Conservation (phyloP, 2,888 invertebrate species). For the Trisateles emortualis region DNA sequence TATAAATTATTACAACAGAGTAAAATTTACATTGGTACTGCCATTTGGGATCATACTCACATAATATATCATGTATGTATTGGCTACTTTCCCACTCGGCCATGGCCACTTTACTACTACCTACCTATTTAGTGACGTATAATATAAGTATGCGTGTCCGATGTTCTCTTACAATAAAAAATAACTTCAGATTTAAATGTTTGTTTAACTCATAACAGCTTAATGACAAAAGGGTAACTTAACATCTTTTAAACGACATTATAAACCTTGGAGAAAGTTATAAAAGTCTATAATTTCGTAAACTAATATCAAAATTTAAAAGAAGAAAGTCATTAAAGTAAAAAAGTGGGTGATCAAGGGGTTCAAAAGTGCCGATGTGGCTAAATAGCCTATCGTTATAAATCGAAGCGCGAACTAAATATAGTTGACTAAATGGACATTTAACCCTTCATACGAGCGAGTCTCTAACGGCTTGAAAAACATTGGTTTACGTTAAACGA, state of each 20-base stretch:
- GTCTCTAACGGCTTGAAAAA: slow-evolving; percentile 30
- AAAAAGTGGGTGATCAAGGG: slow-evolving; percentile 34
- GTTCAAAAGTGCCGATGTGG: slow-evolving; percentile 57
- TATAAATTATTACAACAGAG: too few species aligned
- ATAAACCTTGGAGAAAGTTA: slow-evolving; percentile 27
- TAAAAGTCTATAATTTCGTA: slow-evolving; percentile 37
- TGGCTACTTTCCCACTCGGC: too few species aligned
- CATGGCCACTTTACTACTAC: too few species aligned
- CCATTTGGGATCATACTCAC: too few species aligned
- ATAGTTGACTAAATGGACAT: slow-evolving; percentile 66
- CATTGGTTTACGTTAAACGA: slow-evolving; percentile 39
- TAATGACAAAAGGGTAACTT: slow-evolving; percentile 31
- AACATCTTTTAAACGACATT: slow-evolving; percentile 39
- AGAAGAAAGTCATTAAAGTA: slow-evolving; percentile 43
- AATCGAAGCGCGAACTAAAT: slow-evolving; percentile 82
- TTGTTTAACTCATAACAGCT: slow-evolving; percentile 23
- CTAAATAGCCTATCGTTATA: slow-evolving; percentile 73
- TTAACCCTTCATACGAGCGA: slow-evolving; percentile 61
- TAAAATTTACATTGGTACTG: too few species aligned
- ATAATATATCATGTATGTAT: too few species aligned
- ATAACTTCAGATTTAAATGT: slow-evolving; percentile 12
- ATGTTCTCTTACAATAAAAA: not conserved
- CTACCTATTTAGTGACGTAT: too few species aligned
- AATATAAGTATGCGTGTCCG: not conserved
- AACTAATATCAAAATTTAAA: slow-evolving; percentile 36